Evolutionary conservation across 2,113 vertebrate species (phyloP).

Genomic region (Buteo buteo): DNA sequence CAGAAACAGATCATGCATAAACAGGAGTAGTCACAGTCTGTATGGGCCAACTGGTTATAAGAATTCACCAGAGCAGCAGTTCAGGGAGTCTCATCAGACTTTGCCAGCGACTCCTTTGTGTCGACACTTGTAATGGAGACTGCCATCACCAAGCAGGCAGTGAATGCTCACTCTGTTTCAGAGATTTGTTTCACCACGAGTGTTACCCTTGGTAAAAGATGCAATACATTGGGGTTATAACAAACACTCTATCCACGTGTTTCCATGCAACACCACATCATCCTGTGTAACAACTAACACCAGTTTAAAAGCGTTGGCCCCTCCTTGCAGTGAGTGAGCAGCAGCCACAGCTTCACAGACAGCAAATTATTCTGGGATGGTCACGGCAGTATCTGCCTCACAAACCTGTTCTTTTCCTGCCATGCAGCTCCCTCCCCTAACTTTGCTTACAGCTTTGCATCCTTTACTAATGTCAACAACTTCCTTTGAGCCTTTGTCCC

Average conservation of each 20-base stretch:
- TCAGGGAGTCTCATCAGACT: background rate
- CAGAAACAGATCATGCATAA: background rate
- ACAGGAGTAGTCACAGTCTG: background rate
- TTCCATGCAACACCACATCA: background rate
- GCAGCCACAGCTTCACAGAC: background rate
- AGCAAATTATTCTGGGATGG: background rate
- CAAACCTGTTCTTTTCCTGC: background rate
- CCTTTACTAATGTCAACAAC: background rate
- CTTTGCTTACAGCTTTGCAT: background rate
- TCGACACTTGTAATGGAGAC: rapidly evolving
- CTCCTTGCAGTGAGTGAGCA: background rate
- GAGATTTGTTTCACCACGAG: background rate
- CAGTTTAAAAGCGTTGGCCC: background rate
- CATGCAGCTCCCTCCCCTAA: rapidly evolving
- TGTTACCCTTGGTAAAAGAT: background rate
- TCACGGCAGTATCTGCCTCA: background rate
- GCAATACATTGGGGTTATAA: background rate
- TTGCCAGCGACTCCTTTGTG: background rate
- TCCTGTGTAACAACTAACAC: background rate
- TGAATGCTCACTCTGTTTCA: background rate
- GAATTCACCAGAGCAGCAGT: background rate
- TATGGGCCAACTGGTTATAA: background rate
- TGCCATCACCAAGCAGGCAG: background rate
- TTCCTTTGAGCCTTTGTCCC: background rate
- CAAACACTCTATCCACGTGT: background rate